Base-by-base conservation (phyloP, 1,140 invertebrate species). In the Penaeus indicus region DNA sequence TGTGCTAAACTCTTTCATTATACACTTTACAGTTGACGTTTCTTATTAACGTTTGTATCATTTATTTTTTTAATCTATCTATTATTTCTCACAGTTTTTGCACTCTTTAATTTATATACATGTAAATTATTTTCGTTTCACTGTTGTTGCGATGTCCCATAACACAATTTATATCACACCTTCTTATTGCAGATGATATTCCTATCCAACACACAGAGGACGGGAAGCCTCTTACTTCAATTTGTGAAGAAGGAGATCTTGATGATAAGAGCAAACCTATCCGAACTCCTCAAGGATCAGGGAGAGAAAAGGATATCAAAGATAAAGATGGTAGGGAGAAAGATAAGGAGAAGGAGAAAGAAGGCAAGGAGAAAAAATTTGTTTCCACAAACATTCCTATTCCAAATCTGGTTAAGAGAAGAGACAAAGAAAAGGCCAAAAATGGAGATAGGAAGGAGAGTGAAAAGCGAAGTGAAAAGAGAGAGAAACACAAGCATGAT, bases 121-220 rank as follows among this genome's bases (percentile, higher is more conserved):
- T 32, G 27, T 27, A 22, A 47, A 22, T 27, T 77, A 63, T 42
- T 18, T 63, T 19, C 38, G 54, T 54, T 54, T 13, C 54, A 1
- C 10, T 54, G 54, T 54, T 8, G 16, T 11, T 54, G 54, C 10
- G 54, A 8, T 54, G 54, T 54, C 54, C 54, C 54, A 7, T 54
- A 54, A 8, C 54, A 54, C 54, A 54, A 54, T 54, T 54, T 54
- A 54, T 54, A 54, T 54, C 54, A 54, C 63, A 32, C 11, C 18
- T 79, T 82, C 42, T 64, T 63, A 25, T 61, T 61, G 25, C 87
- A 88, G 87, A 88, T 64, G 87, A 88, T 77, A 88, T 88, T 88
- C 87, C 87, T 72, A 88, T 88, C 82, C 87, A 88, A 75, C 82
- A 62, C 32, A 84, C 87, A 38, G 87, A 88, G 72, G 87, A 88